These are phyloP conservation scores for Vesta saturnalis DNA, from an alignment of 2,888 invertebrate genomes.

Conservation along the genomic window DNA sequence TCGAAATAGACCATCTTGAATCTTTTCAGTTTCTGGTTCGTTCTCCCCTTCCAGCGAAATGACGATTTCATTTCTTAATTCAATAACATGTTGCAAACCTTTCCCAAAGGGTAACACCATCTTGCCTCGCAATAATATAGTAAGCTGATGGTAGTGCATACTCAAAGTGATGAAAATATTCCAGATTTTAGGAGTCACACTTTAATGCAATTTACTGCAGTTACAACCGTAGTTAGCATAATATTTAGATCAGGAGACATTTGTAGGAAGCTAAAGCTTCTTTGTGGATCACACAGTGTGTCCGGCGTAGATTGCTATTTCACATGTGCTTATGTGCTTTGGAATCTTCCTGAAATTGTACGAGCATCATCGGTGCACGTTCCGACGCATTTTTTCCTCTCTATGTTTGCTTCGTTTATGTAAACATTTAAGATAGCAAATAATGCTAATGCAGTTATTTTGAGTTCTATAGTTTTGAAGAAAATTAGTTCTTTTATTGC, in stretches of 20 bases:
- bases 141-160: neutral
- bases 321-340: neutral
- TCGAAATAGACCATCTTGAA: neutral
- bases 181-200: neutral
- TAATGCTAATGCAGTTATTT: neutral
- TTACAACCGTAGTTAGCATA: neutral
- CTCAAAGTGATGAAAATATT: neutral
- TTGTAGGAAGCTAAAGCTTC: neutral
- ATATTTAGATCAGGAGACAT: neutral
- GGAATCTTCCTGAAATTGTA: neutral
- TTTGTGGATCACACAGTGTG: neutral
- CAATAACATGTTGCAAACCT: neutral
- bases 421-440: neutral
- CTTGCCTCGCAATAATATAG: constrained; percentile 1
- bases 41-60: neutral
- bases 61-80: neutral
- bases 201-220: neutral
- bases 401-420: too few species aligned
- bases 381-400: too few species aligned
- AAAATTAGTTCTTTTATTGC: too few species aligned
- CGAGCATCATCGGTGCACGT: neutral
- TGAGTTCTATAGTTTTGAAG: too few species aligned
- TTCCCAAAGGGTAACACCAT: neutral
- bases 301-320: neutral
- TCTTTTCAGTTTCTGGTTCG: neutral